Conservation (phyloP, 2,797 vertebrate species). For the Sebastes jordani region DNA sequence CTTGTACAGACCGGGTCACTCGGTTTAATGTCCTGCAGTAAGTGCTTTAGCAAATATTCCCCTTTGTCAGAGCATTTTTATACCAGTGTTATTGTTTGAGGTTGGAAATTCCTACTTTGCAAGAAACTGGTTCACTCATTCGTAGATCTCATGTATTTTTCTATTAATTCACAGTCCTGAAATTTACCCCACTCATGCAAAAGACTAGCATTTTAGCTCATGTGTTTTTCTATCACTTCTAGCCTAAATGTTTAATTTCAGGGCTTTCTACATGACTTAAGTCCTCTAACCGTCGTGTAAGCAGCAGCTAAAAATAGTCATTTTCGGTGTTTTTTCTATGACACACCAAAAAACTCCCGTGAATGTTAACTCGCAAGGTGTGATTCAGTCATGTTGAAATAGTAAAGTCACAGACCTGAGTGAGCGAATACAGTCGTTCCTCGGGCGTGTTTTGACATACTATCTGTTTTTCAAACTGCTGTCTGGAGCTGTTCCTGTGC, state of each 20-base stretch:
- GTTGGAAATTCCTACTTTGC: slow-evolving; percentile 41
- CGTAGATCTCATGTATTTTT: neutral
- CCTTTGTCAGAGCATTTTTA: slow-evolving; percentile 40
- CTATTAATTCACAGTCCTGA: slow-evolving; percentile 12
- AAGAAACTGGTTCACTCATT: slow-evolving; percentile 11
- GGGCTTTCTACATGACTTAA: slow-evolving; percentile 60
- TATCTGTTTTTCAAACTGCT: slow-evolving; percentile 68
- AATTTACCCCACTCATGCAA: neutral
- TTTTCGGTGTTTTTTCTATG: slow-evolving; percentile 51
- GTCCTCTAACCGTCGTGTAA: slow-evolving; percentile 53
- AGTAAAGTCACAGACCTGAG: slow-evolving; percentile 45
- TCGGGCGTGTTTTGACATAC: slow-evolving; percentile 57
- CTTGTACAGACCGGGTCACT: slow-evolving; percentile 25
- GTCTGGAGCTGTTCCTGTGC: slow-evolving; percentile 67
- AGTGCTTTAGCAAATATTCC: slow-evolving; percentile 54
- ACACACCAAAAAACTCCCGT: slow-evolving; percentile 33
- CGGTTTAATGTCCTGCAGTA: slow-evolving; percentile 40
- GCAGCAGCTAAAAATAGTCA: slow-evolving; percentile 66
- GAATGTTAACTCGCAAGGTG: slow-evolving; percentile 40
- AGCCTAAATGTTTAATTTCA: slow-evolving; percentile 70
- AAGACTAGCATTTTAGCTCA: slow-evolving; percentile 16
- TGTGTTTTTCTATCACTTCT: slow-evolving; percentile 42
- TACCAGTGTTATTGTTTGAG: slow-evolving; percentile 39
- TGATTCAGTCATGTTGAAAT: slow-evolving; percentile 51
- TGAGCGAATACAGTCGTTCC: slow-evolving; percentile 56